Evolutionary conservation across 2,888 invertebrate species (phyloP).

Genomic region (Deladenus siricidicola): DNA sequence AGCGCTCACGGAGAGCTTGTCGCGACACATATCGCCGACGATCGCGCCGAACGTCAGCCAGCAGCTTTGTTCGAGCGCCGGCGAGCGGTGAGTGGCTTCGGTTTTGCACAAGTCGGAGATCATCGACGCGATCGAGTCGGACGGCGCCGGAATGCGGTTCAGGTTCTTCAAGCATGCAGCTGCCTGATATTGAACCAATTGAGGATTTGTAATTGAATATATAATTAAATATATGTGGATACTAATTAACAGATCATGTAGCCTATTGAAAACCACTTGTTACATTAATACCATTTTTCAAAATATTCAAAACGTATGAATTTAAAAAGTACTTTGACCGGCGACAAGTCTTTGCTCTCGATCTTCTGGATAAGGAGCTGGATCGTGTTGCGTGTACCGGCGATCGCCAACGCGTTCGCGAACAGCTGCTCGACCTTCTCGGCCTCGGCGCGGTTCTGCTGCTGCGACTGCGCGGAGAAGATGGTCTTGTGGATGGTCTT

Average conservation of each 20-base stretch:
- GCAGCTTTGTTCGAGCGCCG: conserved; percentile 17
- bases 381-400: conserved; percentile 26
- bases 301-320: too few relatives aligned
- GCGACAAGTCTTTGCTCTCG: background rate
- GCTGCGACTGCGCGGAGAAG: conserved; percentile 1
- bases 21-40: conserved; percentile 29
- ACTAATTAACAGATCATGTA: too few relatives aligned
- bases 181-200: too few relatives aligned
- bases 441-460: background rate
- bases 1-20: background rate
- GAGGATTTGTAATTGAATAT: too few relatives aligned
- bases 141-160: conserved; percentile 13
- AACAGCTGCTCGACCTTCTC: conserved; percentile 34
- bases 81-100: background rate
- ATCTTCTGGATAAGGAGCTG: conserved; percentile 5
- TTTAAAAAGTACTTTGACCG: background rate
- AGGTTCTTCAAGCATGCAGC: too few relatives aligned
- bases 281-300: too few relatives aligned
- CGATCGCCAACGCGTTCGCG: conserved; percentile 22
- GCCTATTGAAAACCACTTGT: too few relatives aligned
- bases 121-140: background rate
- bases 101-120: background rate
- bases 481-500: conserved; percentile 1
- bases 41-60: conserved; percentile 30
- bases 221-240: too few relatives aligned